These are phyloP conservation scores for Manis javanica DNA, from an alignment of 2,797 vertebrate genomes.

Conservation along the genomic window DNA sequence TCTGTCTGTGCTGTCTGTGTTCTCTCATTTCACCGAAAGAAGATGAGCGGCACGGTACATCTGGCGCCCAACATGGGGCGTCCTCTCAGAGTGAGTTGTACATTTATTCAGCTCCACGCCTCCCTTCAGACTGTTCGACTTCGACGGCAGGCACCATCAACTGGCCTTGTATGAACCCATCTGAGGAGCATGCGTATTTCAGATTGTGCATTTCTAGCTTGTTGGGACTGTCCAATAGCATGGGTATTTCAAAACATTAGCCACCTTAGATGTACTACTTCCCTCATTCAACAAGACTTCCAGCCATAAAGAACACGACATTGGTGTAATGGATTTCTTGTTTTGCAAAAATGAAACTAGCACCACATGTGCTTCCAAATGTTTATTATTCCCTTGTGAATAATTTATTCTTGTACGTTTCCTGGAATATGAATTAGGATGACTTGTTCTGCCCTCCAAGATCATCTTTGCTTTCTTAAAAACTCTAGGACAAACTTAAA, in stretches of 20 bases:
- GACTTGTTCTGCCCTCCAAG: slow-evolving; percentile 2
- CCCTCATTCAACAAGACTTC: background rate
- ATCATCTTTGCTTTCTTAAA: slow-evolving; percentile 30
- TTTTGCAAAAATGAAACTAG: slow-evolving; percentile 41
- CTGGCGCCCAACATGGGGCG: too few relatives aligned
- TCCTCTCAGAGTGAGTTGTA: too few relatives aligned
- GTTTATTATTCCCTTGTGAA: slow-evolving; percentile 26
- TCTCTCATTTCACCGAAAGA: too few relatives aligned
- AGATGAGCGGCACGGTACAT: too few relatives aligned
- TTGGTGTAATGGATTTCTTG: background rate
- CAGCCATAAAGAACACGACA: background rate
- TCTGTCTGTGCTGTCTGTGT: too few relatives aligned
- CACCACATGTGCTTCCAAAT: slow-evolving; percentile 38
- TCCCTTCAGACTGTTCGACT: too few relatives aligned
- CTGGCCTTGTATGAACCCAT: background rate
- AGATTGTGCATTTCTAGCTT: too few relatives aligned
- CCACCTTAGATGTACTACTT: background rate
- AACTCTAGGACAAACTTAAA: background rate
- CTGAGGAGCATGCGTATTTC: background rate
- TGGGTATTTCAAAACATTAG: background rate
- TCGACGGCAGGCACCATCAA: too few relatives aligned
- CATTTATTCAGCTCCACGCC: too few relatives aligned
- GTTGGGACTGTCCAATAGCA: too few relatives aligned
- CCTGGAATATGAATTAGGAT: slow-evolving; percentile 5
- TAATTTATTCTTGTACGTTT: slow-evolving; percentile 38